Evolutionary conservation across 2,113 vertebrate species (phyloP), one percentile per base, ranked within the genome.

Genomic region (Sitta europaea): DNA sequence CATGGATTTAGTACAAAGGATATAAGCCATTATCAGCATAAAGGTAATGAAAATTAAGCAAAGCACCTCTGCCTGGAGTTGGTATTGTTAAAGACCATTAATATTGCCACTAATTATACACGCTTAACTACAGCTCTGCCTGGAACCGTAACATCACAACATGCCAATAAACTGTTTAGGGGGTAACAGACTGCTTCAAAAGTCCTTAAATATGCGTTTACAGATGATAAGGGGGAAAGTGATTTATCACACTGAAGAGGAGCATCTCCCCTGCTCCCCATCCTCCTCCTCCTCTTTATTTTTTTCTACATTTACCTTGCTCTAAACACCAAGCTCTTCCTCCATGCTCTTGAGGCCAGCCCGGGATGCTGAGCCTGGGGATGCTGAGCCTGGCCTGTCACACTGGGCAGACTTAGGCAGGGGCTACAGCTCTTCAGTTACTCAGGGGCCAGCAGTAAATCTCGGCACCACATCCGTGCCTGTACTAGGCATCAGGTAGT

Each of bases 1-100:
- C 21, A 20, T 22, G 53, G 38, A 63, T 62, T 86, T 55, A 90
- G n/a, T 71, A 86, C 25, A 90, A 86, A 96, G 88, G 55, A 90
- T 70, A 45, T 80, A 85, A 88, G n/a, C 25, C 38, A 58, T 88
- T 93, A 94, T 79, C 78, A 81, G 58, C 22, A 55, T 20, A 86
- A 87, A 86, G 24, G 54, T 86, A 95, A 88, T 72, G 78, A 93
- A 95, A 95, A 89, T 18, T 21, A 4, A 2, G 27, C 76, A 77
- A 96, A 93, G 94, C 65, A 91, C 48, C 47, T 48, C 29, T 78
- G 87, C 93, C 84, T 88, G 38, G 38, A 92, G 63, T 80, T 71
- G 91, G 54, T 38, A 67, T 62, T 1, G 0, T 77, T 94, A 77
- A 90, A 95, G 19, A 73, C 65, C 55, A 80, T 86, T 94, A 92